Percentiles rank a stretch among this genome's conserved stretches.
These are phyloP conservation scores for Neogale vison DNA, from an alignment of 2,113 vertebrate species.

Conservation along the genomic window DNA sequence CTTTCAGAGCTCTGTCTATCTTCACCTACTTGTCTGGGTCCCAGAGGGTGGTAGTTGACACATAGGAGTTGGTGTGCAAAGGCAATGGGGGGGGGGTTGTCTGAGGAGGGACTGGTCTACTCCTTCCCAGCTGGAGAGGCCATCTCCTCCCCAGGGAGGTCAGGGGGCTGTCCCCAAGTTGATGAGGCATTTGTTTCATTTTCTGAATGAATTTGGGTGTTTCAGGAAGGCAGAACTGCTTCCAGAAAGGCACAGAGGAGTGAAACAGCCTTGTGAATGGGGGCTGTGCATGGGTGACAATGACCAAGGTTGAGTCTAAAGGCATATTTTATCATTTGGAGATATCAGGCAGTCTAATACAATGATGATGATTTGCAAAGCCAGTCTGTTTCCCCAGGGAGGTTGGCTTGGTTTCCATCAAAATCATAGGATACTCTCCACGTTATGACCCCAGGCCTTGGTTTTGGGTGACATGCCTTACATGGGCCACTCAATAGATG, in stretches of 20 bases:
- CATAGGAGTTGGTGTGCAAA: no score
- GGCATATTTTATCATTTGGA: constrained; percentile 29
- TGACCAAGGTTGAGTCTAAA: background rate
- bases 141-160: background rate
- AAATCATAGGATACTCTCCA: background rate
- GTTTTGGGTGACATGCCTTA: constrained; percentile 35
- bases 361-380: background rate
- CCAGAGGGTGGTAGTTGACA: background rate
- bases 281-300: background rate
- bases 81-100: background rate
- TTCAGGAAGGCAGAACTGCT: background rate
- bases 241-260: background rate
- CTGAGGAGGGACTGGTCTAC: background rate
- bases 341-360: constrained; percentile 20
- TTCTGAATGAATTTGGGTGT: background rate
- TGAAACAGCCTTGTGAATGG: background rate
- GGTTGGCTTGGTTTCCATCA: constrained; percentile 37
- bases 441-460: constrained; percentile 10
- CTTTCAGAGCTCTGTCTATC: background rate
- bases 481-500: background rate
- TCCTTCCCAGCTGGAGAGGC: background rate
- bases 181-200: background rate
- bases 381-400: background rate
- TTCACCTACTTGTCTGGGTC: background rate
- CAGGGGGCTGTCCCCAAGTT: background rate